Evolutionary conservation across 2,888 invertebrate species (phyloP), one percentile per base, ranked within the genome.

Genomic region (Drosophila emarginata): DNA sequence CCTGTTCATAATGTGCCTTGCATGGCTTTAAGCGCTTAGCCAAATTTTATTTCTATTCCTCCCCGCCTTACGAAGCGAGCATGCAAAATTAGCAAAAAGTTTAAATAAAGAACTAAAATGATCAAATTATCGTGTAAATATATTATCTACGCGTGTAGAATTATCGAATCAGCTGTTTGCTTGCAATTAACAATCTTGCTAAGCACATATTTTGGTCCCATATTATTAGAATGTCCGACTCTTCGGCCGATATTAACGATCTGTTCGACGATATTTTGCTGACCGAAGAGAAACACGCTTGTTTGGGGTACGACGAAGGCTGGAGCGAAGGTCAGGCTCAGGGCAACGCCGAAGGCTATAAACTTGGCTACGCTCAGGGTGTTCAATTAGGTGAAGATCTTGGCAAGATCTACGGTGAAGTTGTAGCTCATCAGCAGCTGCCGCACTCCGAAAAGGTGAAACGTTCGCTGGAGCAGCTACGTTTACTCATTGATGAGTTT

Each of bases 321-420:
- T 94, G 93, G 72, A 88, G 92, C 67, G 93, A 93, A 77, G 96
- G 96, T 0, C 91, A 91, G 58, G 90, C 91, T 36, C 93, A 94
- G 80, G 95, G 95, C 3, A 95, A 94, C 80, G 64, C 81, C 4
- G 91, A 91, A 88, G 94, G 91, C n/a, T 95, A 93, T 84, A 94
- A 94, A 86, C 89, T 95, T 58, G 97, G 97, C 1, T 96, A 96
- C 89, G 95, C 96, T 73, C 94, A 95, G 90, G 96, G 96, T 9
- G 94, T 95, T 60, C 94, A 95, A 89, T 88, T 97, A 15, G 96
- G 96, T 2, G 93, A 94, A 53, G 96, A 96, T 91, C 91, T 97
- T 87, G 97, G 97, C 6, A 94, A 94, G 88, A 96, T 96, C 85
- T 92, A 93, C 57, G 95, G 95, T 3, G 92, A 94, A 53, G 91